phyloP scores from a whole-genome alignment of 1,140 invertebrate species.

The Calephelis nemesis region DNA sequence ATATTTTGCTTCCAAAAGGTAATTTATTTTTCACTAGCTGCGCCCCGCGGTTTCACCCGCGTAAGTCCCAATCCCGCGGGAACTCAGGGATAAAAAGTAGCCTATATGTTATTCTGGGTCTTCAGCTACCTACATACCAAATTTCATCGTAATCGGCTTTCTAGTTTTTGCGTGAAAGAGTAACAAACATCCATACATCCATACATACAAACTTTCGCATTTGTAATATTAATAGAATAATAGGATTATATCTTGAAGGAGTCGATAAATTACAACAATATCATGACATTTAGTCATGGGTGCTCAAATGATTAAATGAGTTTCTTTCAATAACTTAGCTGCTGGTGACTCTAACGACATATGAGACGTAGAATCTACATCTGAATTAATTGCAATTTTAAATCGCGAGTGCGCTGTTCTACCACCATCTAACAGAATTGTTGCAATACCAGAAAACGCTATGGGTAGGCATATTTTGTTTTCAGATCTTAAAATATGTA shows the following conservation, averaged over 20 bases:
- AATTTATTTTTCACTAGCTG: slow-evolving; percentile 12
- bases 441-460: background rate
- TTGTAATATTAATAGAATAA: background rate
- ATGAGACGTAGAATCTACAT: background rate
- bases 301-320: slow-evolving; percentile 6
- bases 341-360: background rate
- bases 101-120: too few relatives aligned
- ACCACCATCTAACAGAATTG: slow-evolving; percentile 6
- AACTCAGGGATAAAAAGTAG: too few relatives aligned
- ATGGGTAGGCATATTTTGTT: background rate
- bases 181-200: too few relatives aligned
- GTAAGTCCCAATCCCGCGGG: too few relatives aligned
- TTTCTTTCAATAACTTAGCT: background rate
- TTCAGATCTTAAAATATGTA: slow-evolving; percentile 6
- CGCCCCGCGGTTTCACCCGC: too few relatives aligned
- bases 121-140: too few relatives aligned
- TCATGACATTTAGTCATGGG: slow-evolving; percentile 6
- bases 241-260: background rate
- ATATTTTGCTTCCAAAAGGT: background rate
- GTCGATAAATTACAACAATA: slow-evolving; percentile 5
- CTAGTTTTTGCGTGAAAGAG: too few relatives aligned
- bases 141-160: too few relatives aligned
- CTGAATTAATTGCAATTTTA: background rate
- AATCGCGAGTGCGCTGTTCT: background rate
- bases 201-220: too few relatives aligned